Percentiles rank a stretch among this genome's conserved stretches.
phyloP scores from a whole-genome alignment of 2,888 invertebrate genomes.

The Aromia moschata region DNA sequence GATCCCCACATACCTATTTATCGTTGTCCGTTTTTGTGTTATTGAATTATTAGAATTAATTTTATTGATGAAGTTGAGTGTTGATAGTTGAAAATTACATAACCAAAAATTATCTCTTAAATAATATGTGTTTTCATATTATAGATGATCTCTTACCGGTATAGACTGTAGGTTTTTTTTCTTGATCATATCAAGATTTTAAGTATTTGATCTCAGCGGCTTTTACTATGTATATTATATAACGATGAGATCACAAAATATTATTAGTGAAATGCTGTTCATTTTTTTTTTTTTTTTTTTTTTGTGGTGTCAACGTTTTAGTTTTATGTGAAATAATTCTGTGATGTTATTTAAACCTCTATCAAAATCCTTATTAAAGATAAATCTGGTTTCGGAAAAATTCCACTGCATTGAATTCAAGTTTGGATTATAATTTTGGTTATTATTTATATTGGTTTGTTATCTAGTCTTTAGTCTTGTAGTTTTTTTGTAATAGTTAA shows the following conservation, averaged over 20 bases:
- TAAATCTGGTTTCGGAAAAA: constrained; percentile 34
- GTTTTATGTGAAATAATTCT: constrained; percentile 33
- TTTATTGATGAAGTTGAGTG: constrained; percentile 43
- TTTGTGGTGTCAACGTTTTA: constrained; percentile 27
- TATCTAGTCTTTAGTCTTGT: constrained; percentile 58
- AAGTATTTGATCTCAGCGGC: constrained; percentile 14
- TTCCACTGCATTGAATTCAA: constrained; percentile 27
- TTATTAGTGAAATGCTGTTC: too few species aligned
- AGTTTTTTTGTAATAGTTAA: constrained; percentile 39
- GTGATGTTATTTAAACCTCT: constrained; percentile 41
- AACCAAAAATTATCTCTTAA: constrained; percentile 33
- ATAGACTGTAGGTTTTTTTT: constrained; percentile 7
- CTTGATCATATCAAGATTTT: constrained; percentile 13
- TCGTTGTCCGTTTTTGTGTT: constrained; percentile 29
- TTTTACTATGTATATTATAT: constrained; percentile 21
- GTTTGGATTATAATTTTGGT: constrained; percentile 40
- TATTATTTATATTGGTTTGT: constrained; percentile 52
- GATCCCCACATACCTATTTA: constrained; percentile 8
- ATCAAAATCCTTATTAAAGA: constrained; percentile 30
- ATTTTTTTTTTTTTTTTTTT: too few species aligned
- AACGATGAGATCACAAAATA: too few species aligned
- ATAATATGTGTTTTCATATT: constrained; percentile 26
- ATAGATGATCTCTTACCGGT: constrained; percentile 28
- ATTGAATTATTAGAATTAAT: constrained; percentile 42
- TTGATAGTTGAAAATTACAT: constrained; percentile 23